phyloP scores from a whole-genome alignment of 2,797 vertebrate species.

The Falco cherrug region DNA sequence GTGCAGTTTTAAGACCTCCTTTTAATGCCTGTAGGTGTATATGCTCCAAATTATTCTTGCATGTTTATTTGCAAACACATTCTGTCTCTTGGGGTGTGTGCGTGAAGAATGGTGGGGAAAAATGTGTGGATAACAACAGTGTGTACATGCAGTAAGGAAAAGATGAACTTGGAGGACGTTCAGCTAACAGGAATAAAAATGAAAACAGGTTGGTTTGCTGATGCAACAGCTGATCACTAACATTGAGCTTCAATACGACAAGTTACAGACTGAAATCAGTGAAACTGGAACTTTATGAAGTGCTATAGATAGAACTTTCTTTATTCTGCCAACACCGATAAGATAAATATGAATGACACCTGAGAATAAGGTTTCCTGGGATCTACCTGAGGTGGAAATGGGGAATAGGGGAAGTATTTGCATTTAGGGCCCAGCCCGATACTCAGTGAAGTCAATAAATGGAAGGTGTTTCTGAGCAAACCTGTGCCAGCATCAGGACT shows the following conservation, averaged over 20 bases:
- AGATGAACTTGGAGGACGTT: background rate
- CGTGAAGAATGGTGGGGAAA: background rate
- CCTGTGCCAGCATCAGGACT: background rate
- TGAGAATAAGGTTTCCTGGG: background rate
- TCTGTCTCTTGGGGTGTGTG: background rate
- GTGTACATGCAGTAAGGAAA: background rate
- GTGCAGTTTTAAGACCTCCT: background rate
- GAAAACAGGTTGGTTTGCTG: background rate
- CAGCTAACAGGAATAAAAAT: background rate
- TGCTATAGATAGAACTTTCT: background rate
- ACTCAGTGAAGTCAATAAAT: background rate
- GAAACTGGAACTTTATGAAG: background rate
- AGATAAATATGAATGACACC: background rate
- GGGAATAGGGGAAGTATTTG: background rate
- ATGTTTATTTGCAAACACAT: background rate
- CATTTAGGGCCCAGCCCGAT: background rate
- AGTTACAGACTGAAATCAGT: background rate
- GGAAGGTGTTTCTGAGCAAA: background rate
- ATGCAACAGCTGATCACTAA: background rate
- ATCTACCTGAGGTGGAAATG: background rate
- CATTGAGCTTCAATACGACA: background rate
- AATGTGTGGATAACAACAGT: background rate
- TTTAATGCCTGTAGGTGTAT: background rate
- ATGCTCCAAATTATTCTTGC: background rate
- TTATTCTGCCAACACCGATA: background rate